Evolutionary conservation across 2,888 invertebrate genomes (phyloP), one percentile per base, ranked within the genome.

Genomic region (Galeruca laticollis): DNA sequence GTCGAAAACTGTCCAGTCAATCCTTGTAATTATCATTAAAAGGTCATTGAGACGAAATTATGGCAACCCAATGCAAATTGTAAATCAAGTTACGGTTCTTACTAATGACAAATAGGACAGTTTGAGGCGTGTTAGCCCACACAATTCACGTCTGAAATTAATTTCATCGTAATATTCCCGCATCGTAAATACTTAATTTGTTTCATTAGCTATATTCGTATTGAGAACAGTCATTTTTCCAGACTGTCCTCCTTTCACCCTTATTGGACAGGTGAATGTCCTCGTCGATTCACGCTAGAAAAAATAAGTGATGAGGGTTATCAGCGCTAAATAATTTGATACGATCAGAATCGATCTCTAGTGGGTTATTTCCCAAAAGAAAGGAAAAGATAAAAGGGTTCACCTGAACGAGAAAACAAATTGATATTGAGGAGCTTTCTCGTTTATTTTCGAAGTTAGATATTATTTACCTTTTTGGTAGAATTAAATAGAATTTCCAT

Each of bases 281-380:
- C 56, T 56, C 21, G 64, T 20, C 31, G 43, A 43, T 56, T 63
- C 54, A 1, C 63, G 52, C 15, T 21, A 20, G 33, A 57, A 65
- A 65, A 65, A 65, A 54, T 54, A 52, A 65, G 11, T 31, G 47
- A 56, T 11, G 35, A 56, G 56, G 20, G 56, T 40, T 31, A 64
- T 64, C 56, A 15, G 56, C 47, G 20, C 33, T 65, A 49, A 65
- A 65, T 64, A 65, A 47, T 65, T 57, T 56, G 20, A 33, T 57
- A 43, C 47, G 43, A 54, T 47, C 35, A 47, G 11, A 40, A 65
- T 65, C 57, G 57, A 65, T 65, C 43, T 54, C 37, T 6, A 15
- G 35, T 10, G 57, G 37, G 52, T 63, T 31, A 26, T 56, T 56
- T 43, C 56, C 63, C 49, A 47, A 47, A 47, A 47, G 9, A 20